Conservation (phyloP, 2,797 vertebrate species). For the Kryptopterus vitreolus region DNA sequence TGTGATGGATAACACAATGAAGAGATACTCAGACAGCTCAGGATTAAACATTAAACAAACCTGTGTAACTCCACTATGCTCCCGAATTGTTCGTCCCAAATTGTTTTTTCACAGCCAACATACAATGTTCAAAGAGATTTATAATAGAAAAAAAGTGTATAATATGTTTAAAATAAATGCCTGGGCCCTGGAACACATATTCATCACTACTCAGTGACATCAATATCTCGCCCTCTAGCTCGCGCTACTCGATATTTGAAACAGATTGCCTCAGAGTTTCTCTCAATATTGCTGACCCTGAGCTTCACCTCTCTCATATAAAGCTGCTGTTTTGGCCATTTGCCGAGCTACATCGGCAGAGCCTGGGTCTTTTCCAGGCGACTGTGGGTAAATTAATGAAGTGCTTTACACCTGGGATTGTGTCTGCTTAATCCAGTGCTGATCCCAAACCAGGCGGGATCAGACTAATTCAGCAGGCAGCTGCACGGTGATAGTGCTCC, state of each 20-base stretch:
- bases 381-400: slow-evolving; percentile 50
- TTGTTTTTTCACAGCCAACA: not conserved
- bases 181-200: slow-evolving; percentile 6
- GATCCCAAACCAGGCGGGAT: slow-evolving; percentile 31
- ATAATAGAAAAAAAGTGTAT: not conserved
- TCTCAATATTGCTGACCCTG: slow-evolving; percentile 21
- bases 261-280: slow-evolving; percentile 10
- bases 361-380: slow-evolving; percentile 33
- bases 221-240: slow-evolving; percentile 31
- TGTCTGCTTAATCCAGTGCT: slow-evolving; percentile 36
- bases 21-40: too few species aligned
- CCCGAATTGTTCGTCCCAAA: not conserved
- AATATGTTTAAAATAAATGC: not conserved
- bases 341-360: slow-evolving; percentile 25
- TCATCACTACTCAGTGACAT: slow-evolving; percentile 15
- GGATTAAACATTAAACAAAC: not conserved
- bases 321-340: slow-evolving; percentile 30
- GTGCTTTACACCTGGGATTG: slow-evolving; percentile 47
- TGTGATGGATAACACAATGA: too few species aligned
- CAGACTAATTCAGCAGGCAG: slow-evolving; percentile 33
- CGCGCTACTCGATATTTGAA: slow-evolving; percentile 18
- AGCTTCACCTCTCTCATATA: slow-evolving; percentile 23
- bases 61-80: not conserved
- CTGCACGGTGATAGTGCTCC: slow-evolving; percentile 1
- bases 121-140: not conserved